phyloP scores from a whole-genome alignment of 2,113 vertebrate genomes.

The Melanocharis versteri region DNA sequence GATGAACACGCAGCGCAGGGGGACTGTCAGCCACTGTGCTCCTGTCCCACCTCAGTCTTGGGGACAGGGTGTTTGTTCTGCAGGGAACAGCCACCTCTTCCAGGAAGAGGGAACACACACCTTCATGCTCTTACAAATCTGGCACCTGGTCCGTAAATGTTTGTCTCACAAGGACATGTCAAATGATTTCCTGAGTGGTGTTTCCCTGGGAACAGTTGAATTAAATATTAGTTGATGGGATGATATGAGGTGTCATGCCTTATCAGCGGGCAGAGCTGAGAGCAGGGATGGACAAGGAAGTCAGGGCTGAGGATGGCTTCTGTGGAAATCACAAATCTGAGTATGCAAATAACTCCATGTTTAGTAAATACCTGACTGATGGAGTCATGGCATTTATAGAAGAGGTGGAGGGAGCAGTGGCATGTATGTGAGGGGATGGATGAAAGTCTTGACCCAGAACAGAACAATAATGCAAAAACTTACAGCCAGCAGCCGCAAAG shows the following conservation, averaged over 20 bases:
- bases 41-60: not conserved
- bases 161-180: not conserved
- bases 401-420: not conserved
- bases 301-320: not conserved
- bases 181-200: not conserved
- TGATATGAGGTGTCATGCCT: not conserved
- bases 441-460: not conserved
- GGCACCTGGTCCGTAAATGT: not conserved
- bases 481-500: not conserved
- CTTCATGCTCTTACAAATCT: not conserved
- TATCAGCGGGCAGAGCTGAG: not conserved
- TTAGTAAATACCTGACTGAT: not conserved
- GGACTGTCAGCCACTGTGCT: not conserved
- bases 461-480: not conserved
- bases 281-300: not conserved
- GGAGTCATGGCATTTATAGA: not conserved
- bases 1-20: not conserved
- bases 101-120: not conserved
- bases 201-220: not conserved
- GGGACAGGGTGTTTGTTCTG: not conserved
- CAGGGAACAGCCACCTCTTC: not conserved
- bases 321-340: not conserved
- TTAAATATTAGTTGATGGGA: not conserved
- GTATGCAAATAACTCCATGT: not conserved
- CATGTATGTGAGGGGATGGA: not conserved